Evolutionary conservation across 2,113 vertebrate species (phyloP), one percentile per base, ranked within the genome.

Genomic region (Nerophis lumbriciformis): DNA sequence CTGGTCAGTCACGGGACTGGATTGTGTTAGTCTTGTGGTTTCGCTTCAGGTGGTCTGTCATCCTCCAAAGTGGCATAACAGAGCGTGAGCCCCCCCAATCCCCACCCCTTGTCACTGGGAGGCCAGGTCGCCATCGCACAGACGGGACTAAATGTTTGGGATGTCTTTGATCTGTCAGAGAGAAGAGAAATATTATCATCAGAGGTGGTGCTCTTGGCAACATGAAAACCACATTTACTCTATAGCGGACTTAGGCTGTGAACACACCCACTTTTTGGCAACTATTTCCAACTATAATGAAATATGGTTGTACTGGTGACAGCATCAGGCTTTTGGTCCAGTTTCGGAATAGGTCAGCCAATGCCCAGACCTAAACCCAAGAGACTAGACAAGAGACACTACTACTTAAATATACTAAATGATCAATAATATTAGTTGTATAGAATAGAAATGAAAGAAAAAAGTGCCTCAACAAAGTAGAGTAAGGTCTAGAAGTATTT

Each of bases 41-140:
- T 92, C 89, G 90, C 88, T 94, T 94, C 91, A 88, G 93, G 92
- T 94, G 93, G 92, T 92, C 90, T 91, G 81, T 88, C 13, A n/a
- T 21, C 55, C 87, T 87, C 82, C 80, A 89, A 91, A 92, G 92
- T 90, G 92, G 90, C 91, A 92, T 94, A 91, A 90, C 91, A 86
- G 87, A 91, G 85, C 86, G 87, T 84, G 91, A 93, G 91, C 94
- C 90, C 91, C 53, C 92, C 90, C 93, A 3, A 28, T 3, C 4
- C 28, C 90, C 88, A 92, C 28, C 28, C 28, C 28, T 28, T 28
- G 28, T 95, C 94, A 89, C 93, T 90, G 85, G 91, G 92, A 93
- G 93, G 93, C 93, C 93, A 92, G 90, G 90, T 93, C 90, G 91
- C 91, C 89, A 86, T 90, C 88, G 92, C 88, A 12, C 10, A 87